Evolutionary conservation across 2,888 invertebrate genomes (phyloP), one percentile per base, ranked within the genome.

Genomic region (Antheraea yamamai): DNA sequence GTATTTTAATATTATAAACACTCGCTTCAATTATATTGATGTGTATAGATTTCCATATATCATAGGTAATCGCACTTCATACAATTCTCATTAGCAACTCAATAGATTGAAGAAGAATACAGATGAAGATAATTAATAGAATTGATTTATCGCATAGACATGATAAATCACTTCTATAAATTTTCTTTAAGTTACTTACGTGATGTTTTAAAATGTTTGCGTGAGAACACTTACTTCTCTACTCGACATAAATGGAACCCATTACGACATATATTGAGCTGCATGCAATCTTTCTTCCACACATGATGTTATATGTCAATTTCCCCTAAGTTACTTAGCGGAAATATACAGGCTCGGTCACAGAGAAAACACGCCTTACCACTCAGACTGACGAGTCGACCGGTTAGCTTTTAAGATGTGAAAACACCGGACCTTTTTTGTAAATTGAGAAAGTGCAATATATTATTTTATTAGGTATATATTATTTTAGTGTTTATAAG

Each of bases 311-410:
- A 66, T 74, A 51, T 47, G 35, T 66, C 64, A 79, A 77, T 81
- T 78, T 80, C 77, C 78, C 78, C 52, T 74, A 78, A 73, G 77
- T 77, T 79, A 81, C 79, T 81, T 75, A 77, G 75, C 77, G 84
- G 85, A 88, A 85, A 84, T 85, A 84, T 84, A 78, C 78, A 78
- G 81, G 81, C 81, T 82, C 82, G 80, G 73, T 30, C 64, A 66
- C 64, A 30, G 26, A 66, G 76, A 23, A 74, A 77, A 83, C 82
- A 83, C 23, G 79, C 74, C 73, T 82, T 82, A 73, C 75, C 82
- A 83, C 77, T 83, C 58, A 73, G 39, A 61, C 14, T 66, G 64
- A 66, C 26, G 64, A 66, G 26, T 16, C 4, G 64, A 66, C 55
- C 64, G 64, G 64, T 66, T 66, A 66, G 64, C 64, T 66, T 66